A percentile compares a stretch with the other conserved stretches of the same genome.
Evolutionary conservation across 2,797 vertebrate genomes (phyloP).

Genomic region (Cossypha heuglini): DNA sequence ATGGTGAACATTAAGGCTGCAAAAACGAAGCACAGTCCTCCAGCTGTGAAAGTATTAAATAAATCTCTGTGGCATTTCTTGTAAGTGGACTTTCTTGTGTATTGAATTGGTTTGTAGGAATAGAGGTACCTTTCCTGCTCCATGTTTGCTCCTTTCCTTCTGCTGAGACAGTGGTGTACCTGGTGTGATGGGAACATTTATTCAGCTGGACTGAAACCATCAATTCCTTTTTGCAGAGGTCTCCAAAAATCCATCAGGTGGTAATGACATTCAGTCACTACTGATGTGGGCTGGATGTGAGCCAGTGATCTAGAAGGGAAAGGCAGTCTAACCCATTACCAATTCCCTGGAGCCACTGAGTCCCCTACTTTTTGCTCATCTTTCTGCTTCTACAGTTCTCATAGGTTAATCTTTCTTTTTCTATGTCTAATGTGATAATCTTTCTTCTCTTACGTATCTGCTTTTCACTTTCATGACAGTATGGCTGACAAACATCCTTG

Average conservation of each 20-base stretch:
- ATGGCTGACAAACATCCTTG: slow-evolving; percentile 54
- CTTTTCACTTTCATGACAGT: slow-evolving; percentile 54
- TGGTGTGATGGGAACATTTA: slow-evolving; percentile 27
- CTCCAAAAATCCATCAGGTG: slow-evolving; percentile 67
- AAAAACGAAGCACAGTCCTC: not conserved
- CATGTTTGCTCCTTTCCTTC: not conserved
- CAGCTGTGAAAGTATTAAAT: not conserved
- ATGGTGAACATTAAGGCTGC: not conserved
- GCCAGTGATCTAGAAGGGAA: slow-evolving; percentile 64
- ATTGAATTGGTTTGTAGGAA: not conserved
- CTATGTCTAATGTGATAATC: slow-evolving; percentile 59
- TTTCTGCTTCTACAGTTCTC: slow-evolving; percentile 52
- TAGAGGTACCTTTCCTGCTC: not conserved
- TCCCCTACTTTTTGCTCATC: slow-evolving; percentile 55
- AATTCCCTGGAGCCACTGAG: slow-evolving; percentile 46
- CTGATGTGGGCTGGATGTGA: slow-evolving; percentile 66
- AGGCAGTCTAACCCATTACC: slow-evolving; percentile 49
- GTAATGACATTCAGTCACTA: slow-evolving; percentile 71
- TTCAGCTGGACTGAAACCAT: slow-evolving; percentile 47
- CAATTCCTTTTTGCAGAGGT: slow-evolving; percentile 62
- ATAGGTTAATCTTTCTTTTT: slow-evolving; percentile 62
- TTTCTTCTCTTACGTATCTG: slow-evolving; percentile 59
- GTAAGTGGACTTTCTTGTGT: not conserved
- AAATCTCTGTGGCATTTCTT: not conserved
- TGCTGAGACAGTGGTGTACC: not conserved